These are phyloP conservation scores for Drosophila erecta DNA, from an alignment of 1,140 invertebrate genomes.

Conservation along the genomic window DNA sequence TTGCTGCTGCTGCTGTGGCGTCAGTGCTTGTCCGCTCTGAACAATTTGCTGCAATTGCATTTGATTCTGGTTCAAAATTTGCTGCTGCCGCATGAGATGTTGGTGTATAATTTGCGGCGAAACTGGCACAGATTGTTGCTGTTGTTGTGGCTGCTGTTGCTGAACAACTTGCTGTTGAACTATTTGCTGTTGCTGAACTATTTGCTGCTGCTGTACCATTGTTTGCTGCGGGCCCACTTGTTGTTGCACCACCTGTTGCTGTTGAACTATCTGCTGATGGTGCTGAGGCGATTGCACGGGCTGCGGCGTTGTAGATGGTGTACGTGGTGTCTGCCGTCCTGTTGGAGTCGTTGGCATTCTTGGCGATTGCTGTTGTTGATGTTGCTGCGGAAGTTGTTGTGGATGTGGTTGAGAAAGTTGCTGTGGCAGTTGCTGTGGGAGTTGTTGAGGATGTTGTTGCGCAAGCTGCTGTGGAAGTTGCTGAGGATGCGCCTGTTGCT, in stretches of 20 bases:
- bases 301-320: slow-evolving; percentile 68
- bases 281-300: slow-evolving; percentile 70
- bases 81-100: slow-evolving; percentile 71
- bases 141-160: slow-evolving; percentile 52
- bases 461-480: slow-evolving; percentile 44
- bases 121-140: slow-evolving; percentile 65
- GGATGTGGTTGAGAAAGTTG: not conserved
- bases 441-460: slow-evolving; percentile 40
- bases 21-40: slow-evolving; percentile 71
- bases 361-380: slow-evolving; percentile 57
- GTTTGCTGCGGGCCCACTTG: slow-evolving; percentile 39
- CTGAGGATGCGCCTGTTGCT: slow-evolving; percentile 53
- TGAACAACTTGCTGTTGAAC: slow-evolving; percentile 43
- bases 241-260: slow-evolving; percentile 46
- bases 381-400: slow-evolving; percentile 14
- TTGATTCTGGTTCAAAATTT: slow-evolving; percentile 75
- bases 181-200: slow-evolving; percentile 50
- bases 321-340: slow-evolving; percentile 71
- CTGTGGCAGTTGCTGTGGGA: slow-evolving; percentile 28
- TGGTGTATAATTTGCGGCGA: slow-evolving; percentile 80
- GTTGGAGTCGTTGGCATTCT: slow-evolving; percentile 63
- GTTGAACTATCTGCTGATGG: slow-evolving; percentile 39
- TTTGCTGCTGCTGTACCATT: slow-evolving; percentile 43
- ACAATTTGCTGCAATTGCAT: slow-evolving; percentile 82
- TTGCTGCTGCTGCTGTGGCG: slow-evolving; percentile 72